These are phyloP conservation scores for Podabrus alpinus DNA, from an alignment of 2,888 invertebrate species.

Conservation along the genomic window DNA sequence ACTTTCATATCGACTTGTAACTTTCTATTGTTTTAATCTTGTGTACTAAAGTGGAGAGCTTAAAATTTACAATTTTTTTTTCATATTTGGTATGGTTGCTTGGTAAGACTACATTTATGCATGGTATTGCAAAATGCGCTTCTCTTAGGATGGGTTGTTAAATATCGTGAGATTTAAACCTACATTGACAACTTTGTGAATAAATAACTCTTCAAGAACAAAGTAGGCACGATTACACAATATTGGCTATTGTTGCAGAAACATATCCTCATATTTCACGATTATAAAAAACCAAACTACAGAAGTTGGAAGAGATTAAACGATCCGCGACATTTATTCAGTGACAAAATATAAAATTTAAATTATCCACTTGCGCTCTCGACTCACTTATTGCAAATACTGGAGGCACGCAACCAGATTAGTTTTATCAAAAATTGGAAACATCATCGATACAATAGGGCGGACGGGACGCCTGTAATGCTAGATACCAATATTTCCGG, in stretches of 20 bases:
- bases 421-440: neutral
- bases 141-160: conserved; percentile 29
- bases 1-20: neutral
- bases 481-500: conserved; percentile 32
- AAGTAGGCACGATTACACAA: conserved; percentile 38
- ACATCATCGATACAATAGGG: conserved; percentile 14
- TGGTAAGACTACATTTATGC: neutral
- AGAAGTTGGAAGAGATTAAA: conserved; percentile 16
- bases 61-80: neutral
- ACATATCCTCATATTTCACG: conserved; percentile 27
- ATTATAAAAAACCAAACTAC: conserved; percentile 14
- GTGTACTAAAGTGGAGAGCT: neutral
- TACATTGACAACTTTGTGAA: conserved; percentile 35
- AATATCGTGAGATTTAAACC: conserved; percentile 38
- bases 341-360: neutral
- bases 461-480: conserved; percentile 35
- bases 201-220: conserved; percentile 37
- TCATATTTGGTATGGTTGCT: neutral
- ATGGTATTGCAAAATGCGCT: conserved; percentile 18
- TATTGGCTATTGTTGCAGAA: conserved; percentile 36
- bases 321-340: conserved; percentile 8
- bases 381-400: neutral
- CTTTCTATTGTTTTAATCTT: neutral
- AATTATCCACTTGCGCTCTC: neutral
- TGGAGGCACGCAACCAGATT: neutral